Evolutionary conservation across 2,888 invertebrate species (phyloP), one percentile per base, ranked within the genome.

Genomic region (Callimorpha dominula): DNA sequence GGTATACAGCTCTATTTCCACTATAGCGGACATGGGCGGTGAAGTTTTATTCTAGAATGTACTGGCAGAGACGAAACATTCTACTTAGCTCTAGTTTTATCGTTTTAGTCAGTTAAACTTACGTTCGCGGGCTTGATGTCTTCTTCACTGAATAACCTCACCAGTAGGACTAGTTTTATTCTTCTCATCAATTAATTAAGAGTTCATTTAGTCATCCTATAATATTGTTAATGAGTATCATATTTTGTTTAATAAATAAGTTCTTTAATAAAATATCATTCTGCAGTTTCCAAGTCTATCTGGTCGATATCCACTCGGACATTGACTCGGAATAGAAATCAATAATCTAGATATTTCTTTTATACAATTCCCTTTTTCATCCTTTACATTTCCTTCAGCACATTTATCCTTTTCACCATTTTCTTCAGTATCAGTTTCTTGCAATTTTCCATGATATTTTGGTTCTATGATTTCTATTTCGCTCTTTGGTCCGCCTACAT

Each of bases 381-480:
- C 86, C 65, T 79, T 88, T 11, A 83, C 81, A 12, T 80, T 77
- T 42, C 91, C 93, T 73, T 88, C 85, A 40, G 88, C 87, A 83
- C 94, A 94, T 5, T 84, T 81, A 1, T 65, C 74, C 12, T 49
- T 78, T 42, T 81, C 82, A 70, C 68, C 75, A 8, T 73, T 73
- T 70, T 77, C 80, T 9, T 74, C 74, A 1, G 66, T n/a, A 62
- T 78, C 77, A 15, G 50, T 70, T 43, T 68, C 73, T 71, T 75
- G 70, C 15, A 77, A 76, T 75, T 90, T 90, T 4, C 93, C 92
- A 74, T 93, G 91, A 72, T 92, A 92, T 65, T 82, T 85, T 0
- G 94, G 91, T 69, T 92, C 91, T 63, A 95, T 86, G 4, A 93
- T 84, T 84, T 95, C 95, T 0, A 94, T 89, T 68, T 95, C 94